Conservation (phyloP, 2,113 vertebrate genomes). For the Labeo catla region DNA sequence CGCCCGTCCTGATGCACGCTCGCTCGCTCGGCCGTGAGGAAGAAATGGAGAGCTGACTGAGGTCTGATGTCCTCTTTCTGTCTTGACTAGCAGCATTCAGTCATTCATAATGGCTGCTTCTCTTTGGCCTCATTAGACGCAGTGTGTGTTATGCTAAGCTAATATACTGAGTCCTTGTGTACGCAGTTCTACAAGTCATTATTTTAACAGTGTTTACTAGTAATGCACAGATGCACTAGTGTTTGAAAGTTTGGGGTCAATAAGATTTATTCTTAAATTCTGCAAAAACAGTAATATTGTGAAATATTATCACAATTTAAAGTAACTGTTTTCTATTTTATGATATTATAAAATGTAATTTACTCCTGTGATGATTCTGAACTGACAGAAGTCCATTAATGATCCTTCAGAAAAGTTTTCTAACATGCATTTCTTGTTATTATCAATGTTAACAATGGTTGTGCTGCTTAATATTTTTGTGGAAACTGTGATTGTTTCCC, state of each 20-base stretch:
- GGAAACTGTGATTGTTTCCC: too few relatives aligned
- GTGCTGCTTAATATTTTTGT: too few relatives aligned
- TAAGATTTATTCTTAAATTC: not conserved
- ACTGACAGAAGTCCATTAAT: too few relatives aligned
- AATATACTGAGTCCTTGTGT: not conserved
- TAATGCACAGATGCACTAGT: not conserved
- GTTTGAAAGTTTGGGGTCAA: not conserved
- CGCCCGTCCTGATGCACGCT: conserved; percentile 30
- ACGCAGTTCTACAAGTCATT: not conserved
- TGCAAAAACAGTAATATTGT: too few relatives aligned
- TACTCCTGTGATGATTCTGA: too few relatives aligned
- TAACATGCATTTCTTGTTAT: not conserved
- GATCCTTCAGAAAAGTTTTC: not conserved
- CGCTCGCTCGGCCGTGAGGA: conserved; percentile 20
- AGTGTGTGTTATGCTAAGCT: not conserved
- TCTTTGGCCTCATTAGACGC: conserved; percentile 13
- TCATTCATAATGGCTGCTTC: not conserved
- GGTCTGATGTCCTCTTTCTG: conserved; percentile 29
- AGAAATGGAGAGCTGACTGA: conserved; percentile 44
- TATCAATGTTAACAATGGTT: too few relatives aligned
- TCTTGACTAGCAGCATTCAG: conserved; percentile 38
- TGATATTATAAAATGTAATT: too few relatives aligned
- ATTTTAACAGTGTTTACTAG: not conserved
- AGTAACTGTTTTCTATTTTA: too few relatives aligned
- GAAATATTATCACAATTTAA: not conserved